Evolutionary conservation across 2,797 vertebrate species (phyloP), one percentile per base, ranked within the genome.

Genomic region (Neosilurus hyrtlii): DNA sequence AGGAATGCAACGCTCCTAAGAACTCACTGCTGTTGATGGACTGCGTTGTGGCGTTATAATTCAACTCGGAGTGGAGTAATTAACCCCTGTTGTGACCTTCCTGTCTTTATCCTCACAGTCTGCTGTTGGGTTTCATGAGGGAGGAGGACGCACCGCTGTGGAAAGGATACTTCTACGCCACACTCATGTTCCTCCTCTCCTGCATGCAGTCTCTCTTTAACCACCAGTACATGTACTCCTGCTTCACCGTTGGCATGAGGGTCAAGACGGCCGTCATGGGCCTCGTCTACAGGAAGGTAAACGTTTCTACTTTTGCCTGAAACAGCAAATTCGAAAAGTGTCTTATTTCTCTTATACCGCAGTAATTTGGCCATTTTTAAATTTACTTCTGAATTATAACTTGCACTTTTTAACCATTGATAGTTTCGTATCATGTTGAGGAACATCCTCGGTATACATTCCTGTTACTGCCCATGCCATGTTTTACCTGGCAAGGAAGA

Each of bases 121-220:
- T 98, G 81, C 96, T 98, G 62, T 91, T 99, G 91, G 93, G 92
- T 82, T 98, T 98, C 88, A 94, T 97, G 84, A 93, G 91, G 20
- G 94, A 96, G 0, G 86, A 91, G 56, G 90, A 94, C 0, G 92
- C 94, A 56, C 96, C 96, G 0, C 83, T 91, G 85, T 99, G 97
- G 97, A 95, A 96, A 62, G 97, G 97, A 83, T 96, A 95, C 86
- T 93, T 97, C 90, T 97, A 95, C 1, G 96, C 96, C 8, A 90
- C 91, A 0, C 87, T 96, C 20, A 93, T 99, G 93, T 97, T 98
- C 92, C 87, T 97, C 66, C 90, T 96, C 1, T 96, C 96, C 80
- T 96, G 96, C 74, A 94, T 98, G 26, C 97, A 98, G 93, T 97
- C 95, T 0, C 91, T 99, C 56, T 96, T 97, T 83, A 96, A 96